A percentile compares a stretch with the other conserved stretches of the same genome.
phyloP scores from a whole-genome alignment of 2,113 vertebrate genomes.

The Pipa parva region DNA sequence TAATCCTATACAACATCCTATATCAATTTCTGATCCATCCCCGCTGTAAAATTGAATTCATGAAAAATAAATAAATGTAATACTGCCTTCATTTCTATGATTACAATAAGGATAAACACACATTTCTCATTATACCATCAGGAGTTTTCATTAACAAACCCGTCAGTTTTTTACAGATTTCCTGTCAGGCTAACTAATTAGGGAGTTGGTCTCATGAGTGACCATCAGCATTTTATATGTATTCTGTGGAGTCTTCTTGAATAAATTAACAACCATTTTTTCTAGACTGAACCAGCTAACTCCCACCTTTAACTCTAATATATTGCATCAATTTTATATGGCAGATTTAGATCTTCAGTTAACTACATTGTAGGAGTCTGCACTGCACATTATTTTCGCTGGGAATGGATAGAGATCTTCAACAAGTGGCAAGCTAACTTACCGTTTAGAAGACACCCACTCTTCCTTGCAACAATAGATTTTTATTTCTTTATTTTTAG shows the following conservation, averaged over 20 bases:
- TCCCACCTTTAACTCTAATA: background rate
- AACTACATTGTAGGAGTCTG: too few species aligned
- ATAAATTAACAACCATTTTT: slow-evolving; percentile 21
- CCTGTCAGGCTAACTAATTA: slow-evolving; percentile 33
- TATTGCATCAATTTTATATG: background rate
- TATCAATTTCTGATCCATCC: slow-evolving; percentile 5
- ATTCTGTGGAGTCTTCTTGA: slow-evolving; percentile 9
- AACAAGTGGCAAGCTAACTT: too few species aligned
- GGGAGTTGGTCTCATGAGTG: slow-evolving; percentile 23
- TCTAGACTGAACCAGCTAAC: background rate
- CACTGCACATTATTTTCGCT: too few species aligned
- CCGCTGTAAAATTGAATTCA: slow-evolving; percentile 10
- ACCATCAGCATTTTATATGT: slow-evolving; percentile 26
- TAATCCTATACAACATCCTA: slow-evolving; percentile 27
- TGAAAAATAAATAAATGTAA: slow-evolving; percentile 29
- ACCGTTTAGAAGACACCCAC: too few species aligned
- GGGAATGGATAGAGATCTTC: too few species aligned
- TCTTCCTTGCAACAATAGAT: too few species aligned
- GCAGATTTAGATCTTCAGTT: too few species aligned
- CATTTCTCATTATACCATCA: slow-evolving; percentile 32
- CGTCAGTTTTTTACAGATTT: slow-evolving; percentile 31
- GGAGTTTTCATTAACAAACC: slow-evolving; percentile 39
- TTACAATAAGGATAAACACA: slow-evolving; percentile 34
- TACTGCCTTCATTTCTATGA: slow-evolving; percentile 30
- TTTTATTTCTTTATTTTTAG: too few species aligned